phyloP scores from a whole-genome alignment of 2,113 vertebrate species.

The Mola mola region DNA sequence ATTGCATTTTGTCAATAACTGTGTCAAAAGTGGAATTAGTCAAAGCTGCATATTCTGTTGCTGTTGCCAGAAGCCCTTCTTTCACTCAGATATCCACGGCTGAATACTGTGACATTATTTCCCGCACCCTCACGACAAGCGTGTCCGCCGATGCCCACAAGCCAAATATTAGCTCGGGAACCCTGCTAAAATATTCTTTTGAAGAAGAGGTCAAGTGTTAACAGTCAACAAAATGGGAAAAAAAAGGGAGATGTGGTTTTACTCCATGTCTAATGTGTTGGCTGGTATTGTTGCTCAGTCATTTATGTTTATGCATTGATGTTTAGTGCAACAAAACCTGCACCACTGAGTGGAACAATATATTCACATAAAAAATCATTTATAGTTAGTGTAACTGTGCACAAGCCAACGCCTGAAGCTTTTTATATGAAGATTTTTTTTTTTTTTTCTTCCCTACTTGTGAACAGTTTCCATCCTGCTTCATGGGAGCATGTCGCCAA shows the following conservation, averaged over 20 bases:
- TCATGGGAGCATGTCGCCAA: conserved; percentile 97
- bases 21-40: conserved; percentile 87
- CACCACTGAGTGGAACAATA: conserved; percentile 56
- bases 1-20: conserved; percentile 84
- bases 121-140: conserved; percentile 81
- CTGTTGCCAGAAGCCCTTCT: conserved; percentile 79
- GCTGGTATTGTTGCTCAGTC: conserved; percentile 72
- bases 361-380: conserved; percentile 70
- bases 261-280: conserved; percentile 74
- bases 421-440: conserved; percentile 45
- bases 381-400: conserved; percentile 64
- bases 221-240: conserved; percentile 68
- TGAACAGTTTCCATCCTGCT: conserved; percentile 86
- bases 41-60: conserved; percentile 79
- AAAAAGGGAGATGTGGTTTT: conserved; percentile 66
- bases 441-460: conserved; percentile 16
- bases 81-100: conserved; percentile 81
- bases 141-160: conserved; percentile 80
- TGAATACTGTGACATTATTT: conserved; percentile 87
- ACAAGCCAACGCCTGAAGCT: conserved; percentile 45
- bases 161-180: conserved; percentile 80
- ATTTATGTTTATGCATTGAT: conserved; percentile 71
- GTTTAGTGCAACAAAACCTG: conserved; percentile 59
- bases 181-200: conserved; percentile 83
- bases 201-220: conserved; percentile 83